Evolutionary conservation across 2,888 invertebrate genomes (phyloP), one percentile per base, ranked within the genome.

Genomic region (Dynastes hyllus): DNA sequence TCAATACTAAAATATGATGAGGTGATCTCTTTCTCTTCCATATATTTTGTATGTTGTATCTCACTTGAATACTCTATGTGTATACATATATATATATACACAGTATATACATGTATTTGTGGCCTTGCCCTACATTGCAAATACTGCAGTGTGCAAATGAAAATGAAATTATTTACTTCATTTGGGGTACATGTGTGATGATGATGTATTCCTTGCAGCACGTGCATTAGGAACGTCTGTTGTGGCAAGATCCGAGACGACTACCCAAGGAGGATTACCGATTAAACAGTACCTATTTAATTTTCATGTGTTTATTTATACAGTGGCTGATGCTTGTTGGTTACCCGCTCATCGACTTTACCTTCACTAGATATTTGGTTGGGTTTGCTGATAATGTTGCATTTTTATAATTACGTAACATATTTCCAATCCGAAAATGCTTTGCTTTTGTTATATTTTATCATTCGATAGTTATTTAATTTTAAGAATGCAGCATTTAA

Each of bases 241-340:
- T 84, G 83, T 82, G 83, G 81, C 83, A 83, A 81, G 86, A 86
- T 85, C 82, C 81, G 79, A 79, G 83, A 81, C 82, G 82, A 50
- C 70, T 70, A 55, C 50, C 78, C 80, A 53, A 79, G 81, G 83
- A 82, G 81, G 82, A 82, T 81, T 63, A 76, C 85, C 88, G 84
- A 86, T 84, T 85, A 89, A 88, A 89, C 89, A 89, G 89, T 89
- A 89, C 89, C 87, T 89, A 89, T 89, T 88, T 88, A 85, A 88
- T 89, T 89, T 89, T 89, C 89, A 89, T 89, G 89, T 89, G 89
- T 89, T 89, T 85, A 84, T 85, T 87, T 87, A 89, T 88, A 89
- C 89, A 89, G 89, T 89, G 89, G 89, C 89, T 89, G 89, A 89
- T 89, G 89, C 89, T 89, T 89, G 89, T 89, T 89, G 89, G 89